Base-by-base conservation (phyloP, 1,140 invertebrate species). In the Pectinophora gossypiella region DNA sequence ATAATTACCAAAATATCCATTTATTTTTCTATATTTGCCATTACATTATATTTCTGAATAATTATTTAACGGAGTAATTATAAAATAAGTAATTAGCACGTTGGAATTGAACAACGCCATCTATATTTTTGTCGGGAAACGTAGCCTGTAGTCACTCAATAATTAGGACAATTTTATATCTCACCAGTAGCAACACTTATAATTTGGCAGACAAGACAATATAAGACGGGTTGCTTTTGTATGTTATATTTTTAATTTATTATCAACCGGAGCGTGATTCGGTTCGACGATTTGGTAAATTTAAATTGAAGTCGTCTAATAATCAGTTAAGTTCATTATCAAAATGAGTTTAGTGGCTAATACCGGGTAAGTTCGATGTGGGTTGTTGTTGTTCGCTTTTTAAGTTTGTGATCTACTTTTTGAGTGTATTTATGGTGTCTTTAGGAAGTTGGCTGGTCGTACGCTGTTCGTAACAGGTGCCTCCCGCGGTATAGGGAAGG, bases 401-500 rank as follows among this genome's bases (percentile, higher is more conserved):
- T 32, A 9, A 32, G 27, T 9, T n/a, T 12, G n/a, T 32, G n/a
- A n/a, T 32, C 27, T n/a, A 32, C 9, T 9, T n/a, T 32, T 32
- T 32, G 27, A 32, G 27, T 6, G 7, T 40, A 40, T 2, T 40
- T 40, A 13, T 10, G 36, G n/a, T 40, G 13, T 40, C 7, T 40
- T 48, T 69, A 96, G 96, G 50, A 97, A 97, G 91, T 90, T 99
- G 62, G 94, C 95, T 54, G 97, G 97, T 10, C 92, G 92, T 42
- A 99, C 97, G 3, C 80, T 99, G 20, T 98, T 99, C 69, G 97
- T 99, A 53, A 98, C 98, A 16, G 98, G 98, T 19, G 98, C 96
- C 12, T 99, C 97, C 55, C 90, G 98, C 62, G 98, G 98, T 40
- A 99, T 99, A 75, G 98, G 98, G 3, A 98, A 99, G 87, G 95